Conservation (phyloP, 2,888 invertebrate species). For the Drosophila bunnanda region DNA sequence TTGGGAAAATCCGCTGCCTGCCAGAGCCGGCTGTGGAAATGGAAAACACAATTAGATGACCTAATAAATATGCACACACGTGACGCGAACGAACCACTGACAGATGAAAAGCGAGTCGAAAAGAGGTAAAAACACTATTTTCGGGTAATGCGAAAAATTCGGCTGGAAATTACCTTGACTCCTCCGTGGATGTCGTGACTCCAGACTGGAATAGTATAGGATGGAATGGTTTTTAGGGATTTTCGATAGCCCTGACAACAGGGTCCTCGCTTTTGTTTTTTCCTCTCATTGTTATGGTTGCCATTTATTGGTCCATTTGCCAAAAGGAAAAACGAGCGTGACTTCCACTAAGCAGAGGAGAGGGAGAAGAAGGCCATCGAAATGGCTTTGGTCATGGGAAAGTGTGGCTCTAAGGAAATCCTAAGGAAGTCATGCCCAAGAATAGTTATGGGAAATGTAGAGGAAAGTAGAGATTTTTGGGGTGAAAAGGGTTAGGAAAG, state of each 20-base stretch:
- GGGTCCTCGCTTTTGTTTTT: constrained; percentile 32
- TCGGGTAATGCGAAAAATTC: constrained; percentile 69
- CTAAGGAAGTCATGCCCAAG: constrained; percentile 23
- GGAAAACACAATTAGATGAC: constrained; percentile 81
- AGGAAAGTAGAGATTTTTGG: neutral
- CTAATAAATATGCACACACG: constrained; percentile 78
- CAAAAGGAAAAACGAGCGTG: constrained; percentile 57
- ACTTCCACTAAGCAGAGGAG: constrained; percentile 51
- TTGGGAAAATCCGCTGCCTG: constrained; percentile 67
- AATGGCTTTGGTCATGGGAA: constrained; percentile 76
- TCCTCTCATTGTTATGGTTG: constrained; percentile 49
- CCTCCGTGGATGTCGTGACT: constrained; percentile 45
- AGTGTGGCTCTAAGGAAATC: constrained; percentile 52
- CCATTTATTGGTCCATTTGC: constrained; percentile 70
- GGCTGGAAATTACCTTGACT: constrained; percentile 77
- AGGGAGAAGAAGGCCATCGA: constrained; percentile 47
- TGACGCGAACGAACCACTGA: constrained; percentile 33
- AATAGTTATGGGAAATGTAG: constrained; percentile 25
- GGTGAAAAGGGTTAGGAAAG: neutral
- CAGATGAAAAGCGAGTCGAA: constrained; percentile 27
- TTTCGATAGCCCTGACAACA: constrained; percentile 29
- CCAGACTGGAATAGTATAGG: constrained; percentile 12
- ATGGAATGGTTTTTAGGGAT: constrained; percentile 36
- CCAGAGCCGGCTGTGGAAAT: constrained; percentile 62
- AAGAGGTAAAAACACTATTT: constrained; percentile 53